Percentiles rank a stretch among this genome's conserved stretches.
phyloP scores from a whole-genome alignment of 1,140 invertebrate genomes.

The Bilobella aurantiaca region DNA sequence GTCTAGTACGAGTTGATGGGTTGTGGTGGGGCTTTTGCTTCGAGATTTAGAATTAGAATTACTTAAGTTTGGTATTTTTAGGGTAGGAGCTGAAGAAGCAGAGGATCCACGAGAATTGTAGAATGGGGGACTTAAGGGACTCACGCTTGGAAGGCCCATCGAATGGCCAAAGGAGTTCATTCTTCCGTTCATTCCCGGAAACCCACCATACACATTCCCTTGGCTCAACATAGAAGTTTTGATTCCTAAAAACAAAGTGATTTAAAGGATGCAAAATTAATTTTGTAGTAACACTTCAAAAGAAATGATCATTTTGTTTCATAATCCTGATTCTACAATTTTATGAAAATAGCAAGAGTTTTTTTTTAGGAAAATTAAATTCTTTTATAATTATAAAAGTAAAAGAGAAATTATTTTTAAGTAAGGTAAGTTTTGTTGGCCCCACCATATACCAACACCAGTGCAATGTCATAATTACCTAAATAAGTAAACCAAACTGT shows the following conservation, averaged over 20 bases:
- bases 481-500: too few relatives aligned
- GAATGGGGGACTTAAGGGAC: constrained; percentile 20
- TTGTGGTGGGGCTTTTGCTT: neutral
- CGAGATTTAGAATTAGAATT: constrained; percentile 4
- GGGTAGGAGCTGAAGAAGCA: constrained; percentile 1
- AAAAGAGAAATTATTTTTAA: too few relatives aligned
- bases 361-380: too few relatives aligned
- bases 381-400: too few relatives aligned
- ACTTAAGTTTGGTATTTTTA: constrained; percentile 20
- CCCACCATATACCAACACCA: too few relatives aligned
- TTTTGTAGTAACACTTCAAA: too few relatives aligned
- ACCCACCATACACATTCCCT: neutral
- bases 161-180: neutral
- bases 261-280: too few relatives aligned
- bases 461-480: too few relatives aligned
- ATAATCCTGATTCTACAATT: too few relatives aligned
- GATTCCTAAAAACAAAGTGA: neutral
- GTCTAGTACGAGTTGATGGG: neutral
- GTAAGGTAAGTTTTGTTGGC: too few relatives aligned
- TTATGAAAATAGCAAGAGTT: too few relatives aligned
- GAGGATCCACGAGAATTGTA: constrained; percentile 4
- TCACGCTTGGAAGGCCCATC: neutral
- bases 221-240: neutral
- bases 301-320: too few relatives aligned
- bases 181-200: neutral